Percentiles rank a stretch among this genome's conserved stretches.
Evolutionary conservation across 2,797 vertebrate species (phyloP).

Genomic region (Falco concolor): DNA sequence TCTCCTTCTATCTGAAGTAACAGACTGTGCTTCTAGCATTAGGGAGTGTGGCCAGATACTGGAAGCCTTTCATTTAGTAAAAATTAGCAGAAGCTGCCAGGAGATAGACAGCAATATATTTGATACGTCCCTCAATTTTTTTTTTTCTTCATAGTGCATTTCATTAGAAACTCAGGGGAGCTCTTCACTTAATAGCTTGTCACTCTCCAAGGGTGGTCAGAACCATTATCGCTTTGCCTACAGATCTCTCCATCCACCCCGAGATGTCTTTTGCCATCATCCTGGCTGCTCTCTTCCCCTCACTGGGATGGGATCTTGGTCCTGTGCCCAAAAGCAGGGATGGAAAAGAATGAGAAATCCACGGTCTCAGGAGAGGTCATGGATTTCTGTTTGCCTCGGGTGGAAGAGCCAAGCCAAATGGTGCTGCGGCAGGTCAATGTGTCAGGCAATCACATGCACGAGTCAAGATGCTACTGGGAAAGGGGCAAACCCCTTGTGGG

Average conservation of each 20-base stretch:
- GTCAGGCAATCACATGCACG: rapidly evolving
- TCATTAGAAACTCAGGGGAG: background rate
- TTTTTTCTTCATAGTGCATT: background rate
- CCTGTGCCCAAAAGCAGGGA: background rate
- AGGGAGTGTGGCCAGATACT: background rate
- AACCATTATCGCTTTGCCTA: background rate
- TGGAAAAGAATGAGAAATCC: background rate
- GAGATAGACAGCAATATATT: background rate
- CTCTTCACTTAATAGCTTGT: background rate
- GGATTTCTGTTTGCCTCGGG: background rate
- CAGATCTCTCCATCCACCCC: background rate
- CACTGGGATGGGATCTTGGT: background rate
- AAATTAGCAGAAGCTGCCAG: constrained; percentile 21
- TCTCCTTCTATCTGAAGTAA: constrained; percentile 31
- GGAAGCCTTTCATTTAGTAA: background rate
- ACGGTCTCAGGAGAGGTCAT: background rate
- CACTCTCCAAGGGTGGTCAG: background rate
- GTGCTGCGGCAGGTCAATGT: rapidly evolving
- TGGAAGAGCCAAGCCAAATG: background rate
- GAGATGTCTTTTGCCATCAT: background rate
- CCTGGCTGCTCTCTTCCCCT: background rate
- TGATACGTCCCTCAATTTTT: background rate
- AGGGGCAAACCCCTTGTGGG: background rate
- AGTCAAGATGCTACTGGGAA: background rate
- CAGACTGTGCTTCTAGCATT: background rate